Evolutionary conservation across 2,113 vertebrate genomes (phyloP), one percentile per base, ranked within the genome.

Genomic region (Etia nguti): DNA sequence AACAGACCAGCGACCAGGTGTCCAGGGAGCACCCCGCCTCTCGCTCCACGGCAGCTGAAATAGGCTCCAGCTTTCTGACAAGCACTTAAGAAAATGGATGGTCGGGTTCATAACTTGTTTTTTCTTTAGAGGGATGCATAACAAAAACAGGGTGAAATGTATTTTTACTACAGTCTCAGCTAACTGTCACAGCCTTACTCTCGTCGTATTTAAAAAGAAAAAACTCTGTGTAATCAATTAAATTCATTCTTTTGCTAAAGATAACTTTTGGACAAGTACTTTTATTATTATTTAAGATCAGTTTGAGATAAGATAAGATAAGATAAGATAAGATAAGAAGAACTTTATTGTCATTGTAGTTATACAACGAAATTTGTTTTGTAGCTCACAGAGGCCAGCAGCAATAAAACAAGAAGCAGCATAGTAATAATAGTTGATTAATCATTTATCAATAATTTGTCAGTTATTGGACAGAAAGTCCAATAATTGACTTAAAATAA

Each of bases 371-470:
- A n/a, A n/a, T n/a, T n/a, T n/a, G n/a, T n/a, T n/a, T n/a, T n/a
- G n/a, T n/a, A n/a, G n/a, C n/a, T n/a, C n/a, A n/a, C n/a, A n/a
- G n/a, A n/a, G n/a, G n/a, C n/a, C n/a, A n/a, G n/a, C n/a, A n/a
- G n/a, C n/a, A n/a, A n/a, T n/a, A n/a, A n/a, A n/a, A n/a, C n/a
- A n/a, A n/a, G n/a, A n/a, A n/a, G n/a, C n/a, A n/a, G n/a, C n/a
- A n/a, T n/a, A n/a, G n/a, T n/a, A n/a, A n/a, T n/a, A n/a, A n/a
- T n/a, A 2, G n/a, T 43, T 1, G 10, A 43, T 46, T 18, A 10
- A 6, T 65, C 31, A 0, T 65, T 38, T 2, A 68, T 43, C n/a
- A 22, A 7, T 36, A 0, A 0, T 20, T 0, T 62, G 59, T 62
- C 18, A 36, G 16, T 18, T 0, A 1, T 10, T 10, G 31, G 56